Evolutionary conservation across 2,797 vertebrate species (phyloP).

Genomic region (Eremophila alpestris): DNA sequence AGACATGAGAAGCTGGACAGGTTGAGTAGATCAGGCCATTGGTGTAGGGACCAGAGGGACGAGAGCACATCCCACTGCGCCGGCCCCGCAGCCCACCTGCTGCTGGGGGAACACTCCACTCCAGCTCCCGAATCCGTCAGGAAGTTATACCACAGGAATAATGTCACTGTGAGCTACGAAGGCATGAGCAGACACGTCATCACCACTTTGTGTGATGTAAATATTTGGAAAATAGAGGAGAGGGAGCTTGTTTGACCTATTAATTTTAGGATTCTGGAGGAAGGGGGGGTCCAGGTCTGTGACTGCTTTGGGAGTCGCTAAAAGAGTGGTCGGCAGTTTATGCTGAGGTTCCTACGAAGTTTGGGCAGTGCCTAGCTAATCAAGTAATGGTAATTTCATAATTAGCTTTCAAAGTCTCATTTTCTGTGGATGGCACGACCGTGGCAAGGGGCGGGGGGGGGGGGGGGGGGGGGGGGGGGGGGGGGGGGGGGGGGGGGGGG

Average conservation of each 20-base stretch:
- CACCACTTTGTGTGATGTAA: neutral
- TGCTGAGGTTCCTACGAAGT: neutral
- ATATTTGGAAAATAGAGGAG: conserved; percentile 3
- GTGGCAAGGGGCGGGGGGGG: neutral
- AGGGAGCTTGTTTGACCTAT: neutral
- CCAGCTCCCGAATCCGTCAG: neutral
- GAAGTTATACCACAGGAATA: neutral
- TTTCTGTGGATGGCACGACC: neutral
- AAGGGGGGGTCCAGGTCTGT: neutral
- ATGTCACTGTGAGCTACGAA: neutral
- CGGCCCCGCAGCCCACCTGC: neutral
- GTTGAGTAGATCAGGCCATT: neutral
- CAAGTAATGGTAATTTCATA: neutral
- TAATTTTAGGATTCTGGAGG: neutral
- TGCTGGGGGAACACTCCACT: neutral
- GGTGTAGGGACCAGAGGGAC: neutral
- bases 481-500: no score
- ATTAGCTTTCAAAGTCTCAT: neutral
- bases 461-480: no score
- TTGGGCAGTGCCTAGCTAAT: neutral
- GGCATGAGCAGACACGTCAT: neutral
- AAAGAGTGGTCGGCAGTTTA: neutral
- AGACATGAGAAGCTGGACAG: neutral
- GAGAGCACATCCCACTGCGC: no score
- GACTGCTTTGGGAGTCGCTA: neutral